Evolutionary conservation across 2,888 invertebrate genomes (phyloP).

Genomic region (Hymenopus coronatus): DNA sequence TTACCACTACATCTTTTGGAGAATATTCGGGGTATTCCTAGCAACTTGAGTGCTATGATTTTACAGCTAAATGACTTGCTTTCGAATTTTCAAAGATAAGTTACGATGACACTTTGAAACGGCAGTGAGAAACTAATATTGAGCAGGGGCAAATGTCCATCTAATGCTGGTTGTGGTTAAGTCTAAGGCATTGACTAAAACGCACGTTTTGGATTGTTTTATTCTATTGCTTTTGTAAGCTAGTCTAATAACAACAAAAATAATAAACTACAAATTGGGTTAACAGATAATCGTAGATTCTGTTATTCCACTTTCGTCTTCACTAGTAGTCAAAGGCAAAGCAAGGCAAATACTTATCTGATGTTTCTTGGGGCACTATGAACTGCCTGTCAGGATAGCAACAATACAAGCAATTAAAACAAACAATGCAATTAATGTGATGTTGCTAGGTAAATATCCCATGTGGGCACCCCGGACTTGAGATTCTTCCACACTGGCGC

Average conservation of each 20-base stretch:
- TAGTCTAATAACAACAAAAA: not conserved
- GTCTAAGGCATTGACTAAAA: not conserved
- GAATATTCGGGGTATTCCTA: not conserved
- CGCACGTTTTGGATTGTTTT: not conserved
- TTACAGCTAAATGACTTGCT: not conserved
- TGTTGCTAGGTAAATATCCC: not conserved
- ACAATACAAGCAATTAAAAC: not conserved
- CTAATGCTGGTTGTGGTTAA: not conserved
- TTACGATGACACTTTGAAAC: not conserved
- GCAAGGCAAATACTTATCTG: not conserved
- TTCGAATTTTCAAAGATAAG: not conserved
- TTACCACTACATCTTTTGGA: not conserved
- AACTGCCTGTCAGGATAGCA: not conserved
- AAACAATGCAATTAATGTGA: not conserved
- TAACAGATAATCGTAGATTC: not conserved
- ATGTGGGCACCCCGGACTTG: not conserved
- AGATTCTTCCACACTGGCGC: not conserved
- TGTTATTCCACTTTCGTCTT: not conserved
- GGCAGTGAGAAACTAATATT: not conserved
- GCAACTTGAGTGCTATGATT: not conserved
- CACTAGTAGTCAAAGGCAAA: not conserved
- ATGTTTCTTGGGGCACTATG: not conserved
- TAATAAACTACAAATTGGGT: not conserved
- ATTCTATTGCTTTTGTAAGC: not conserved
- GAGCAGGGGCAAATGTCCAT: not conserved